Evolutionary conservation across 2,888 invertebrate genomes (phyloP).

Genomic region (Rhabditophanes sp.): DNA sequence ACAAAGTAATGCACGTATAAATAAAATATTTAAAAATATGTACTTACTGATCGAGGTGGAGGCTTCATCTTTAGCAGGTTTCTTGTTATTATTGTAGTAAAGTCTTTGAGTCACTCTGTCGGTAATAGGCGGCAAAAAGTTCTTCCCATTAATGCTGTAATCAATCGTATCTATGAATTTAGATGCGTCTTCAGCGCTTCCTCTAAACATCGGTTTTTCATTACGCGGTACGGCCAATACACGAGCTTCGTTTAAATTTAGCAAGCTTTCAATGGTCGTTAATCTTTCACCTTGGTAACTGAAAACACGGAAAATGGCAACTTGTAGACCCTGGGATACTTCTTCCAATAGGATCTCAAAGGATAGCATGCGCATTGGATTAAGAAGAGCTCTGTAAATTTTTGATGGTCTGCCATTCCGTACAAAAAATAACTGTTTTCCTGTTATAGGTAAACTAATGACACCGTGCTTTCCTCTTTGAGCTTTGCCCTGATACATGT

Average conservation of each 20-base stretch:
- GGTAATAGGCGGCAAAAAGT: conserved; percentile 5
- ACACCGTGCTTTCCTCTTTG: conserved; percentile 14
- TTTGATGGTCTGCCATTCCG: conserved; percentile 31
- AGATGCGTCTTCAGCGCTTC: no score
- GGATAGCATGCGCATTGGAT: conserved; percentile 21
- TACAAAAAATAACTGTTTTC: conserved; percentile 33
- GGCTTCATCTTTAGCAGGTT: conserved; percentile 2
- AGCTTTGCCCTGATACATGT: conserved; percentile 14
- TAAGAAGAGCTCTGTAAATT: conserved; percentile 26
- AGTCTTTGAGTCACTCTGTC: not conserved
- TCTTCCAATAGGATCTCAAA: conserved; percentile 30
- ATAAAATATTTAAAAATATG: no score
- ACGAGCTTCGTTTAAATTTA: conserved; percentile 18
- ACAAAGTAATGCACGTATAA: no score
- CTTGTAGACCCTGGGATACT: conserved; percentile 21
- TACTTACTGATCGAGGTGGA: conserved; percentile 3
- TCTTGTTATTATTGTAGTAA: no score
- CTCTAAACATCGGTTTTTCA: conserved; percentile 24
- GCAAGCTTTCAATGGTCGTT: conserved; percentile 14
- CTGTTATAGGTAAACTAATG: conserved; percentile 15
- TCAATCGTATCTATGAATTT: conserved; percentile 2
- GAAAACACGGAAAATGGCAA: no score
- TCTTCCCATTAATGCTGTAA: not conserved
- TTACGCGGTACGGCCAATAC: conserved; percentile 33
- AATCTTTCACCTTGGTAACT: conserved; percentile 25